These are phyloP conservation scores for Pipistrellus nathusii DNA, from an alignment of 2,797 vertebrate species.

Conservation along the genomic window DNA sequence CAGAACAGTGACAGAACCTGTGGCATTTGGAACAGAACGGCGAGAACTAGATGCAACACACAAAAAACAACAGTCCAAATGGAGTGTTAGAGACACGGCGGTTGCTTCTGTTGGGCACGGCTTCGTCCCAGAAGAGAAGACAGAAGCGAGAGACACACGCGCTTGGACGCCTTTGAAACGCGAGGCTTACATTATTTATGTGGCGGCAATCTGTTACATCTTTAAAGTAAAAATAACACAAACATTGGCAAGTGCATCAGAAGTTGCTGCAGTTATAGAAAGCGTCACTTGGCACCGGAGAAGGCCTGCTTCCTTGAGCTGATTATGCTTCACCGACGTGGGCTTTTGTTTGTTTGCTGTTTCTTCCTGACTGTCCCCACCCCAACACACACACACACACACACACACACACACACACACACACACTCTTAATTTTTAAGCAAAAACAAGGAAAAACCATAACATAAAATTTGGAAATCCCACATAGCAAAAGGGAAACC, in stretches of 20 bases:
- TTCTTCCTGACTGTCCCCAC: neutral
- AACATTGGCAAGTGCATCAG: slow-evolving; percentile 72
- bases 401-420: too few species aligned
- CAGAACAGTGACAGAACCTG: neutral
- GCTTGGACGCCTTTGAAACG: slow-evolving; percentile 53
- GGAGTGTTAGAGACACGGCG: neutral
- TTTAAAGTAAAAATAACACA: slow-evolving; percentile 77
- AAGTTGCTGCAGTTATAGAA: slow-evolving; percentile 35
- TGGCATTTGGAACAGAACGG: neutral
- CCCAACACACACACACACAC: neutral
- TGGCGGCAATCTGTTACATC: slow-evolving; percentile 73
- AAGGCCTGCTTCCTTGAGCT: neutral
- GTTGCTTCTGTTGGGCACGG: neutral
- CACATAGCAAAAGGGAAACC: slow-evolving; percentile 15
- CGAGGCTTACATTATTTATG: slow-evolving; percentile 72
- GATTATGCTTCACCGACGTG: neutral
- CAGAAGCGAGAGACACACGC: neutral
- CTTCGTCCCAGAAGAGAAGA: slow-evolving; percentile 37
- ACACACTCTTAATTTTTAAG: slow-evolving; percentile 27
- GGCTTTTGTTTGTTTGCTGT: neutral
- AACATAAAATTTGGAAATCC: slow-evolving; percentile 18
- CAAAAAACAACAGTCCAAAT: neutral
- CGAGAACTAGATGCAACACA: slow-evolving; percentile 42
- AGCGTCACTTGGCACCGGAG: neutral
- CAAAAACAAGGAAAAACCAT: slow-evolving; percentile 15